Evolutionary conservation across 2,888 invertebrate genomes (phyloP), one percentile per base, ranked within the genome.

Genomic region (Dastarcus helophoroides): DNA sequence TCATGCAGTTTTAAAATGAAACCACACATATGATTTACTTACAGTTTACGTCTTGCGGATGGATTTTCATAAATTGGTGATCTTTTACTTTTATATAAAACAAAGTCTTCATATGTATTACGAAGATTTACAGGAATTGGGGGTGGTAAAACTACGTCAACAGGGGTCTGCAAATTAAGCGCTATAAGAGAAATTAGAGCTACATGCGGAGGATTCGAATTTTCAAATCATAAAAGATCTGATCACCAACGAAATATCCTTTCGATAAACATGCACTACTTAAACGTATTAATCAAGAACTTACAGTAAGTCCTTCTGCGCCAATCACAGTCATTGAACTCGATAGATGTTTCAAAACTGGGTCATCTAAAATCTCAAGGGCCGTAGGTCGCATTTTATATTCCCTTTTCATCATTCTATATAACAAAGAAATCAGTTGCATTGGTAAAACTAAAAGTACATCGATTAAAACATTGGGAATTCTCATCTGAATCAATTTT

Each of bases 321-420:
- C n/a, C n/a, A n/a, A n/a, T n/a, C n/a, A n/a, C n/a, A n/a, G n/a
- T n/a, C n/a, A n/a, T n/a, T n/a, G n/a, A n/a, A n/a, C n/a, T n/a
- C n/a, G n/a, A n/a, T n/a, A 25, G 28, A 33, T 23, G 19, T 16
- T 29, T 11, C 8, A 33, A 12, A 22, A 29, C 29, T 15, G 33
- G 33, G 14, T 23, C 28, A 10, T 14, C 14, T 16, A 22, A 11
- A 10, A 14, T 28, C 10, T 26, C 29, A 17, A 33, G 7, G 8
- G 28, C 23, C 19, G 29, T 33, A 17, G 21, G 28, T 33, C 33
- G 26, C 33, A 53, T 48, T 8, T 40, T 41, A 3, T 65, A 65
- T 45, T 72, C 63, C 2, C 68, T 67, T 21, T 62, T 56, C 62
- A 75, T 64, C 75, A 76, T 75, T 38, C 53, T 51, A 33, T 56